Conservation (phyloP, 92 coral and sea anemone genomes). For the Nematostella vectensis region DNA sequence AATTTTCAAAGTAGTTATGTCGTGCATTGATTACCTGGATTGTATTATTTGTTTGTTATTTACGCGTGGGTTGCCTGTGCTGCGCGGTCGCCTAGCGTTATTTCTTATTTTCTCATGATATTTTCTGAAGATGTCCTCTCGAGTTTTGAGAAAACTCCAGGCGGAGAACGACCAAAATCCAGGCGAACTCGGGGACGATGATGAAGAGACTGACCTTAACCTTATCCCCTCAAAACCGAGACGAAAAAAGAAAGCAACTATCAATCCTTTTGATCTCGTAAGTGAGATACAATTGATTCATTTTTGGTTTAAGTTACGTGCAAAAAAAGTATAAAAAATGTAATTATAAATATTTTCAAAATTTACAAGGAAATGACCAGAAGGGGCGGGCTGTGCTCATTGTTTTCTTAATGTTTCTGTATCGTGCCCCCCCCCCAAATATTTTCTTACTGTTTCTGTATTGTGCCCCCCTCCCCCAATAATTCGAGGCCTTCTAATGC, state of each 20-base stretch:
- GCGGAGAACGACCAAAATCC: conserved; percentile 37
- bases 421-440: not conserved
- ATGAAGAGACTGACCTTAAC: conserved; percentile 46
- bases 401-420: not conserved
- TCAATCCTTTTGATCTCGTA: conserved; percentile 78
- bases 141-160: conserved; percentile 66
- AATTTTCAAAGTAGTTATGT: no score
- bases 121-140: conserved; percentile 60
- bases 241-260: conserved; percentile 35
- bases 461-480: not conserved
- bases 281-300: no score
- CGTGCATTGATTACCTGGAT: no score
- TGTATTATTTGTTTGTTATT: no score
- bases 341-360: not conserved
- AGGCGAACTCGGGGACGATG: conserved; percentile 20
- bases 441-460: not conserved
- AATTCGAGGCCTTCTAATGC: no score
- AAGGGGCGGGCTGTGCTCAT: not conserved
- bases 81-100: no score
- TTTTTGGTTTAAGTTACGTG: no score
- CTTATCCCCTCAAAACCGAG: conserved; percentile 30
- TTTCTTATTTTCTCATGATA: no score
- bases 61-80: no score
- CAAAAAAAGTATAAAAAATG: not conserved
- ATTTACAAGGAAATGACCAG: not conserved